Evolutionary conservation across 1,140 invertebrate species (phyloP), one percentile per base, ranked within the genome.

Genomic region (Bombus waltoni): DNA sequence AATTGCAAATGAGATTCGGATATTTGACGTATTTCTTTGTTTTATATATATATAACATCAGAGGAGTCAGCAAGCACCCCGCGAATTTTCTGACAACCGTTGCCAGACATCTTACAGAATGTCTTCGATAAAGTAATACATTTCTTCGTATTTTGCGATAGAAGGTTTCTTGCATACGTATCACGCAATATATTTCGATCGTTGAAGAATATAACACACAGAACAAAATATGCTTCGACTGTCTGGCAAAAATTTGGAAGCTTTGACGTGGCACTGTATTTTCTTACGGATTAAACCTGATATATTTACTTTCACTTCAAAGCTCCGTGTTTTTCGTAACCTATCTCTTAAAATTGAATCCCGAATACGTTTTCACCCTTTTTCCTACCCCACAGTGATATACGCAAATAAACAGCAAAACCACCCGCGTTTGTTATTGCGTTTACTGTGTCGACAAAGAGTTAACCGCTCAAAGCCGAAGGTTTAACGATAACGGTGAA

Each of bases 361-460:
- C 32, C 4, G 32, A 71, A 42, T 32, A 35, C 66, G 18, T 71
- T 25, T 28, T 15, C 22, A 40, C 5, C 68, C 11, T 8, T 40
- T 4, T 25, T 25, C 15, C 32, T 25, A n/a, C 22, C 28, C 22
- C 25, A 40, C 2, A 18, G 13, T 13, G 73, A 78, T 59, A 38
- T 32, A 59, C 28, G 59, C 57, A 38, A 22, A 8, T 59, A 42
- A 65, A 65, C 38, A 78, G 4, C 28, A 9, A 11, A 28, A 40
- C 77, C 32, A 47, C 25, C 4, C 22, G 44, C 10, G 65, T 80
- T 80, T 70, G 42, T 80, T 70, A 47, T 38, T 35, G 32, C 65
- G 65, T 80, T 80, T 70, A 35, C 78, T 70, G 78, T 40, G 44
- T 35, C 59, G 32, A n/a, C 57, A 35, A 53, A 74, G n/a, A 75